Base-by-base conservation (phyloP, 2,797 vertebrate species). In the Ctenosaura bakeri region DNA sequence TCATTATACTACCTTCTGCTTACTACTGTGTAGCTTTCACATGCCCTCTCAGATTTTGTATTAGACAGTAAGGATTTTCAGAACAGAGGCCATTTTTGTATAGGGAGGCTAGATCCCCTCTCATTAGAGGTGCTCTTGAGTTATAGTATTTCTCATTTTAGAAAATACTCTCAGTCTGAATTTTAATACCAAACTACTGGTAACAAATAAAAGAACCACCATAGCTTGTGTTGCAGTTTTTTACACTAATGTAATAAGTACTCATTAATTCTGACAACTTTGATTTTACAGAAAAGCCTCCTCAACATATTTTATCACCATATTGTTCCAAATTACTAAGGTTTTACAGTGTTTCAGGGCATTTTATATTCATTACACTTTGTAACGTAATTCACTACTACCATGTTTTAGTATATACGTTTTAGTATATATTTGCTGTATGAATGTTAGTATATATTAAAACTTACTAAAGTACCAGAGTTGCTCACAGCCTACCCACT, bases 321-420 rank as follows among this genome's bases (percentile, higher is more conserved):
- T 35, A 83, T n/a, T 83, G 32, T 54, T 50, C 32, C 74, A 79
- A 66, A 24, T 12, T 52, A 69, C 29, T 35, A 5, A 59, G n/a
- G 26, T 77, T 77, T 76, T 35, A 76, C 22, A 56, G 76, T 26
- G 42, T 77, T 84, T 84, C 52, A 79, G 20, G 13, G 42, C 20
- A 26, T 12, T 32, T 64, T 12, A 84, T 78, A 87, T 22, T 71
- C 84, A 92, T 92, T 69, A 78, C 71, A 87, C 90, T 89, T 90
- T 69, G 66, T 69, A 32, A 69, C 66, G 32, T 32, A 32, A 69
- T 32, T 69, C 32, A 87, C 73, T 89, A 87, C 38, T n/a, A 85
- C 86, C 56, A 59, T 42, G 69, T 90, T 78, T 91, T 74, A 62
- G 46, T 84, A n/a, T 29, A 80, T 69, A 42, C n/a, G 69, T 90